Percentiles rank a stretch among this genome's conserved stretches.
Evolutionary conservation across 2,113 vertebrate genomes (phyloP).

Genomic region (Isurus oxyrinchus): DNA sequence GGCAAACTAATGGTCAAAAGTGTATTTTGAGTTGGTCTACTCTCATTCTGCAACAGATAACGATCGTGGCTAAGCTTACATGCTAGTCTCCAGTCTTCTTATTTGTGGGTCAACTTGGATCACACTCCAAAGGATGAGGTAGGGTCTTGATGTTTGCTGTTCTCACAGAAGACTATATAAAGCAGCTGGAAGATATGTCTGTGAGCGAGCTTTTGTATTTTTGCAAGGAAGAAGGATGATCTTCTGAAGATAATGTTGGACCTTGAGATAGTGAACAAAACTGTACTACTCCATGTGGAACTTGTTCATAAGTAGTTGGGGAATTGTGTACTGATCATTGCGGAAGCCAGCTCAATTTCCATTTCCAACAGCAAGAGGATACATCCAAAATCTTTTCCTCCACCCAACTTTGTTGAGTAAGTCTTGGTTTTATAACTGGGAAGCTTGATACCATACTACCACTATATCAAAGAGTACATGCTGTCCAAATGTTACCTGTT

Average conservation of each 20-base stretch:
- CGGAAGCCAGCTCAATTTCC: too few relatives aligned
- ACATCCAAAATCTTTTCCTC: too few relatives aligned
- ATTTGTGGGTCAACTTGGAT: background rate
- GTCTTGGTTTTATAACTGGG: too few relatives aligned
- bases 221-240: too few relatives aligned
- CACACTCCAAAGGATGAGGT: background rate
- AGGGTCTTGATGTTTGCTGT: background rate
- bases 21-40: background rate
- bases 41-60: background rate
- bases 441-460: too few relatives aligned
- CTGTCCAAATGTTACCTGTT: too few relatives aligned
- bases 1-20: background rate
- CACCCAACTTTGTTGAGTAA: too few relatives aligned
- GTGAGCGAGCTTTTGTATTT: background rate
- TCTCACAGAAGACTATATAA: background rate
- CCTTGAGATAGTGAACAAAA: background rate
- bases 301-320: too few relatives aligned
- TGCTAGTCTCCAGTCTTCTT: background rate
- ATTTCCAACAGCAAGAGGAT: too few relatives aligned
- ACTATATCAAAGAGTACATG: too few relatives aligned
- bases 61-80: background rate
- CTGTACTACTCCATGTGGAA: too few relatives aligned
- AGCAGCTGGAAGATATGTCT: background rate
- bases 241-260: background rate
- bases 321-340: too few relatives aligned